phyloP scores from a whole-genome alignment of 2,113 vertebrate genomes.

The Mugil cephalus region DNA sequence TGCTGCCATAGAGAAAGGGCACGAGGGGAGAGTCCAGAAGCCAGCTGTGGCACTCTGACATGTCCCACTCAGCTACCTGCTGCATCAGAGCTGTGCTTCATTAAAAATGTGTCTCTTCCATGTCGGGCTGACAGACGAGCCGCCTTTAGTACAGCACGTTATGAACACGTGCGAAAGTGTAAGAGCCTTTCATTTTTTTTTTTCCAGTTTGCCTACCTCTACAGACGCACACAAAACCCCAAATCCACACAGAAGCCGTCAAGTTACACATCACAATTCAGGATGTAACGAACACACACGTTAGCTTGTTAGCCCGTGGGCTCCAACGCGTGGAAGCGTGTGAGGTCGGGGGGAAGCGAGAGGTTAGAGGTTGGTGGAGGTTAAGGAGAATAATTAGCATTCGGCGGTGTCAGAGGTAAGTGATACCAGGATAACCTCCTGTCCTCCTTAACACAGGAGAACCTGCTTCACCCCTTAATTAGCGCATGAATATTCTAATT shows the following conservation, averaged over 20 bases:
- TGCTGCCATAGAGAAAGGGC: constrained; percentile 56
- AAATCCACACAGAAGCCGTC: not conserved
- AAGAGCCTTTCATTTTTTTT: too few species aligned
- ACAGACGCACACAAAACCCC: not conserved
- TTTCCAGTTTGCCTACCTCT: too few species aligned
- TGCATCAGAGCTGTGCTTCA: constrained; percentile 35
- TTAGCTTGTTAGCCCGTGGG: constrained; percentile 48
- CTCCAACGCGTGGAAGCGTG: constrained; percentile 21
- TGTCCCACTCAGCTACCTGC: constrained; percentile 54
- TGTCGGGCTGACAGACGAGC: not conserved
- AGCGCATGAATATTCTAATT: constrained; percentile 91
- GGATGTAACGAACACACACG: constrained; percentile 7
- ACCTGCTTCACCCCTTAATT: constrained; percentile 87
- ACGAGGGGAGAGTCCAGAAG: constrained; percentile 37
- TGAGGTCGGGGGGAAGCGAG: constrained; percentile 36
- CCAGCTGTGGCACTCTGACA: constrained; percentile 65
- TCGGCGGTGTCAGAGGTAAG: constrained; percentile 79
- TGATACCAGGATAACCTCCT: constrained; percentile 79
- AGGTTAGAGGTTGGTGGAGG: constrained; percentile 31
- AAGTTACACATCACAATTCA: not conserved
- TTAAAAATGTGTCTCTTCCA: constrained; percentile 6
- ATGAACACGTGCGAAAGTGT: not conserved
- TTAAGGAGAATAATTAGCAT: constrained; percentile 77
- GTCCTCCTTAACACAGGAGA: constrained; percentile 79
- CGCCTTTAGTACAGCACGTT: not conserved